phyloP scores from a whole-genome alignment of 1,140 invertebrate genomes.

The Procambarus clarkii region DNA sequence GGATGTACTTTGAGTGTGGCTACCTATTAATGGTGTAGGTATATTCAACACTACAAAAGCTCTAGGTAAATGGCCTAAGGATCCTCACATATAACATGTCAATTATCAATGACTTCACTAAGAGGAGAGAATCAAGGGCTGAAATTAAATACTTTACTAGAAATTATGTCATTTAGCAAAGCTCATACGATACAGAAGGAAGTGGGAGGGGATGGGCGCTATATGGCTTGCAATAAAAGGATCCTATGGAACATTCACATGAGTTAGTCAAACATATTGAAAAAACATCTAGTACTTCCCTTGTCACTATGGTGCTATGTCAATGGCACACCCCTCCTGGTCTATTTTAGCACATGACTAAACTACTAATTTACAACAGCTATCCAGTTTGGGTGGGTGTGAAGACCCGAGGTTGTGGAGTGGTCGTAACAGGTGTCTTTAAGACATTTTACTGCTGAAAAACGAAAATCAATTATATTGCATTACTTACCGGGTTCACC shows the following conservation, averaged over 20 bases:
- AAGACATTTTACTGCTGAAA: background rate
- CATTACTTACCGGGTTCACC: constrained; percentile 79
- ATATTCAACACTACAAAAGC: constrained; percentile 34
- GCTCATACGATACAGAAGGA: constrained; percentile 8
- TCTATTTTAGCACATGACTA: constrained; percentile 1
- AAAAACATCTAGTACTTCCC: constrained; percentile 59
- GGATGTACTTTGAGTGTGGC: constrained; percentile 38
- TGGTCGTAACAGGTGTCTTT: background rate
- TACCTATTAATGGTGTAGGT: constrained; percentile 15
- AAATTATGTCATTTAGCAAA: constrained; percentile 22
- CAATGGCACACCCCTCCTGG: constrained; percentile 45
- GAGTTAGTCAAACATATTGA: constrained; percentile 31
- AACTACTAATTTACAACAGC: background rate
- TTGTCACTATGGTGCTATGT: constrained; percentile 51
- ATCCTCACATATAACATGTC: constrained; percentile 46
- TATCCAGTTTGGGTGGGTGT: background rate
- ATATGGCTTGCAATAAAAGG: constrained; percentile 25
- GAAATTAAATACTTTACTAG: background rate
- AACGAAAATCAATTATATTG: constrained; percentile 11
- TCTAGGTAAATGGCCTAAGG: constrained; percentile 52
- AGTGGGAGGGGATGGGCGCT: background rate
- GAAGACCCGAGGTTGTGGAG: background rate
- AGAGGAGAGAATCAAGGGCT: constrained; percentile 10
- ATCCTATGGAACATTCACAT: constrained; percentile 64
- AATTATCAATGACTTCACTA: constrained; percentile 7